Base-by-base conservation (phyloP, 2,888 invertebrate species). In the Apamea epomidion region DNA sequence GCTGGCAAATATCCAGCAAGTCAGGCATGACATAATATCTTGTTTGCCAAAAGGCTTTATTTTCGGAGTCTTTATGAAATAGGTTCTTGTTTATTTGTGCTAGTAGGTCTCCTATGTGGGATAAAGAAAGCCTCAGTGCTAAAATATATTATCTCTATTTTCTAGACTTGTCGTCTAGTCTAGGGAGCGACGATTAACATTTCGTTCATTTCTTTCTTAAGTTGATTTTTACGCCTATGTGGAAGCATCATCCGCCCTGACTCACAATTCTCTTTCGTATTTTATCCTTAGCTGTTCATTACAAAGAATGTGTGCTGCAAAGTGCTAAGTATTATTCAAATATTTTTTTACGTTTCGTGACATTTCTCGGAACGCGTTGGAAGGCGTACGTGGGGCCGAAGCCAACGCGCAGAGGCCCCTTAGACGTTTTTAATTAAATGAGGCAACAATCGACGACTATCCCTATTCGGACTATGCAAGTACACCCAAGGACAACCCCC, bases 31-130 rank as follows among this genome's bases (percentile, higher is more conserved):
- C 91, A 87, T 91, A 88, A 87, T 81, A 84, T 87, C 79, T 84
- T 87, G 83, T 88, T 84, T 87, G 88, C 87, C 90, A 89, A 90
- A 90, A 90, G 90, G 88, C 86, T 89, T 86, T 82, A 88, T 87
- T 84, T 87, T 86, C 76, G 72, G 68, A 67, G 80, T 79, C 67
- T 82, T 70, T 78, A 87, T 78, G 81, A 84, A 84, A 85, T 82
- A 78, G 74, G 74, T 87, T 70, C 74, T 79, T 76, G 75, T 87
- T 76, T 88, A 88, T 89, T 77, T 83, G 81, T 84, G 85, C 84
- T 80, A 85, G 87, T 87, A 60, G 86, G 86, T 68, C 81, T 82
- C 29, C 70, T 82, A 76, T 80, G 62, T 77, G 73, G 73, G n/a
- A 74, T 64, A 68, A 77, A 73, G 77, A 79, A 72, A 68, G 68